Conservation (phyloP, 1,140 invertebrate genomes). For the Solen grandis region DNA sequence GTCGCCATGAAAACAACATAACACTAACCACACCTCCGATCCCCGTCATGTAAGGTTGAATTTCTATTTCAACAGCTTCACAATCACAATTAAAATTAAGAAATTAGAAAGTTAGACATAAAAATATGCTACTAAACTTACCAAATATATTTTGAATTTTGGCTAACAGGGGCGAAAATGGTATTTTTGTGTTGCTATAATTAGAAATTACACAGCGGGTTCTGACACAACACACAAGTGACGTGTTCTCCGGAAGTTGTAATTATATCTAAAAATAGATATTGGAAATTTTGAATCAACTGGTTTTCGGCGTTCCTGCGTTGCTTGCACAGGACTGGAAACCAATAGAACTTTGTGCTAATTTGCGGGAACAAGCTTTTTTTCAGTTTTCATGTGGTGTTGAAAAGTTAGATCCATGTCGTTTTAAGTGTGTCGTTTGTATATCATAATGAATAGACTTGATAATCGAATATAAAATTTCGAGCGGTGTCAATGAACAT, state of each 20-base stretch:
- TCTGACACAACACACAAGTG: constrained; percentile 22
- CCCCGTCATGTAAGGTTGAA: not conserved
- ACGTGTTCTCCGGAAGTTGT: constrained; percentile 51
- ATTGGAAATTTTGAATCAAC: constrained; percentile 40
- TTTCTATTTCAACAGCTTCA: not conserved
- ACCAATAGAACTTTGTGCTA: no score
- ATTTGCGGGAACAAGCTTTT: no score
- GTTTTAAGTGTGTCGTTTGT: no score
- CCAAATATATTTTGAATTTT: not conserved
- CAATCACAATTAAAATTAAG: not conserved
- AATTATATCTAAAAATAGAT: constrained; percentile 42
- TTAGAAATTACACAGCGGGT: constrained; percentile 7
- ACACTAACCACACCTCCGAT: not conserved
- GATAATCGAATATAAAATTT: no score
- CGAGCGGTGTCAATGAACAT: no score
- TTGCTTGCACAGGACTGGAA: no score
- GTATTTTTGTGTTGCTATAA: not conserved
- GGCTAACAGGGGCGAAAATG: not conserved
- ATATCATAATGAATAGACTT: no score
- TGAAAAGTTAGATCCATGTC: no score
- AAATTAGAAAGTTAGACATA: not conserved
- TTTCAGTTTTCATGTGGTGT: no score
- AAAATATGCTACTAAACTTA: no score
- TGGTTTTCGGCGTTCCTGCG: no score
- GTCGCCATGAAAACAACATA: not conserved